Conservation (phyloP, 23 tunicate genomes). For the Trididemnum nubilum region DNA sequence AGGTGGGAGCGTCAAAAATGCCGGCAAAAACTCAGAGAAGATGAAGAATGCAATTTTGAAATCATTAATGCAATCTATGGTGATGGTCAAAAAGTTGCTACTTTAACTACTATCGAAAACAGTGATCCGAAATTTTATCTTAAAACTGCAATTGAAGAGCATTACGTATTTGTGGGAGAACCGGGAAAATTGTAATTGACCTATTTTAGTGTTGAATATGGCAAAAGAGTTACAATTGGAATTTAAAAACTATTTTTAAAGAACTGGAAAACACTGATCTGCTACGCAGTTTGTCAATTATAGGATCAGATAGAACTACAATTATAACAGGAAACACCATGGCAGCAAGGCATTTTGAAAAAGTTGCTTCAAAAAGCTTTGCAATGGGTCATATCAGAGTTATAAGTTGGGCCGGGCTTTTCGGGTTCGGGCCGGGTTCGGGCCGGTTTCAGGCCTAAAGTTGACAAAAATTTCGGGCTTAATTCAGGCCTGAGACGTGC, state of each 20-base stretch:
- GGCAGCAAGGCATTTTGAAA: background rate
- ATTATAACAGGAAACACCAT: background rate
- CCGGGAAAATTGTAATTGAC: slow-evolving; percentile 14
- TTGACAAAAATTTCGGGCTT: too few species aligned
- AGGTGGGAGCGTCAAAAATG: background rate
- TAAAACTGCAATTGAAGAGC: background rate
- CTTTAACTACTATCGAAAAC: too few species aligned
- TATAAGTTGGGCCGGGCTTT: too few species aligned
- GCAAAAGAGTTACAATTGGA: slow-evolving; percentile 2
- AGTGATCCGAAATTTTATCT: background rate
- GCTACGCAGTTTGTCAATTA: background rate
- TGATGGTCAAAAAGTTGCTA: slow-evolving; percentile 19
- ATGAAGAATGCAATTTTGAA: too few species aligned
- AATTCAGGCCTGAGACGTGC: too few species aligned
- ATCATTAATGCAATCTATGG: background rate
- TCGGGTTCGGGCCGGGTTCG: too few species aligned
- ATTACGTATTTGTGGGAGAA: slow-evolving; percentile 1
- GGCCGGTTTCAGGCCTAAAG: too few species aligned
- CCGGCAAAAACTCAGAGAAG: too few species aligned
- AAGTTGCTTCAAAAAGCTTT: background rate
- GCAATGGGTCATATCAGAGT: too few species aligned
- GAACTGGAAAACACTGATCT: background rate
- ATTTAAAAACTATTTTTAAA: background rate
- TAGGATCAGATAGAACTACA: too few species aligned
- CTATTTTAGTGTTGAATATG: background rate